These are phyloP conservation scores for Cataglyphis albicans DNA, from an alignment of 2,888 invertebrate genomes.

Conservation along the genomic window DNA sequence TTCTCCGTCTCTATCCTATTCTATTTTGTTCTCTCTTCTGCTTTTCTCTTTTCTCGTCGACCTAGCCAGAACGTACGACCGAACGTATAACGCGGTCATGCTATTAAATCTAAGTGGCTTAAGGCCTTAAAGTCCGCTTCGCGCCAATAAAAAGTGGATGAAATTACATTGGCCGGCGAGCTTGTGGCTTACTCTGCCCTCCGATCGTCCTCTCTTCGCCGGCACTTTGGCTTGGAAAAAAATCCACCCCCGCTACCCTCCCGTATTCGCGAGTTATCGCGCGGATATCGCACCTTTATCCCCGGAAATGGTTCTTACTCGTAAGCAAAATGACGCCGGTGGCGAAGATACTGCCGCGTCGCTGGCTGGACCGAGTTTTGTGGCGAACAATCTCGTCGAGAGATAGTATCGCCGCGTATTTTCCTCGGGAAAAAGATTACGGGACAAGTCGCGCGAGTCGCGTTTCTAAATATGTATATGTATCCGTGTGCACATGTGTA, in stretches of 20 bases:
- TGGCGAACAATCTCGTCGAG: conserved; percentile 40
- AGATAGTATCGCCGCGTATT: conserved; percentile 39
- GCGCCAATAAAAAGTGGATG: conserved; percentile 82
- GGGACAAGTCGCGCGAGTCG: conserved; percentile 25
- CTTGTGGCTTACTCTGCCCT: conserved; percentile 58
- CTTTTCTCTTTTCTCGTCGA: conserved; percentile 51
- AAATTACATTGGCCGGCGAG: conserved; percentile 80
- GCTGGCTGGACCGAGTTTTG: conserved; percentile 24
- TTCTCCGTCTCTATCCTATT: conserved; percentile 43
- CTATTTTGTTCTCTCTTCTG: conserved; percentile 9
- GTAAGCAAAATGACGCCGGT: conserved; percentile 49
- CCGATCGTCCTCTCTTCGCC: conserved; percentile 57
- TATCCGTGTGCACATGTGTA: not conserved
- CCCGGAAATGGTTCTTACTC: conserved; percentile 46
- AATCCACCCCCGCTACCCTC: conserved; percentile 41
- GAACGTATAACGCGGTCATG: conserved; percentile 72
- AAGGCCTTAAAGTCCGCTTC: conserved; percentile 81
- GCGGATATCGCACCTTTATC: conserved; percentile 47
- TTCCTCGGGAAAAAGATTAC: conserved; percentile 43
- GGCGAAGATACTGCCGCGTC: conserved; percentile 18
- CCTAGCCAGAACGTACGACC: conserved; percentile 58
- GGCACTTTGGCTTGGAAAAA: conserved; percentile 48
- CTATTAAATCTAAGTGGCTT: conserved; percentile 85
- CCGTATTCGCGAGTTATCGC: conserved; percentile 62
- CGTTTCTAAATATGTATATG: conserved; percentile 34